These are phyloP conservation scores for Corythornis madagascariensis DNA, from an alignment of 2,113 vertebrate species.

Conservation along the genomic window DNA sequence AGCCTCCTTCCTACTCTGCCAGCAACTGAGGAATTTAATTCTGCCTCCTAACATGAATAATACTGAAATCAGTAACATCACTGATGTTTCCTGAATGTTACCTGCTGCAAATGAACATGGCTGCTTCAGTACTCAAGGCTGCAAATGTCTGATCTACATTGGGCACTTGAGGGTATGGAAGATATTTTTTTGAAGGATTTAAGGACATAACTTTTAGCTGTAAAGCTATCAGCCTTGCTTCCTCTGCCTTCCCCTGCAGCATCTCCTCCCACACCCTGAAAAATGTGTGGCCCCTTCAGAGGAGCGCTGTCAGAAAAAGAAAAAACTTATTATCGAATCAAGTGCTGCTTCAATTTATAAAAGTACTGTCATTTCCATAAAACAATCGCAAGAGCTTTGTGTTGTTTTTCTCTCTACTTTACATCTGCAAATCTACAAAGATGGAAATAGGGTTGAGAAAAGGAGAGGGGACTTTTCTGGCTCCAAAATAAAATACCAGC, in stretches of 20 bases:
- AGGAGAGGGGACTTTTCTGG: neutral
- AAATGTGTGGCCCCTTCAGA: neutral
- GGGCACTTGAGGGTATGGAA: neutral
- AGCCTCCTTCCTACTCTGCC: neutral
- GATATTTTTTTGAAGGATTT: neutral
- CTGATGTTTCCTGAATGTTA: neutral
- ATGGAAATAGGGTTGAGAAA: neutral
- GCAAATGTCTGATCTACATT: neutral
- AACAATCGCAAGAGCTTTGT: neutral
- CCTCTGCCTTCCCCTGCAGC: neutral
- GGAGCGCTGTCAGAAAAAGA: neutral
- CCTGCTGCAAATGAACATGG: conserved; percentile 21
- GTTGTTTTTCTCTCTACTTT: neutral
- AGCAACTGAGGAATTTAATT: conserved; percentile 65
- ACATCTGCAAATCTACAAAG: neutral
- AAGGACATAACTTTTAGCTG: neutral
- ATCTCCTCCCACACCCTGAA: neutral
- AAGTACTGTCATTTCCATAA: neutral
- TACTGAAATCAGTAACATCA: neutral
- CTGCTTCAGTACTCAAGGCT: neutral
- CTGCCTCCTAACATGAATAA: neutral
- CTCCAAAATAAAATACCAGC: neutral
- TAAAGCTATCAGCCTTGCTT: neutral
- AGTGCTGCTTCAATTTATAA: neutral
- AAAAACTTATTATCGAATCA: neutral